These are phyloP conservation scores for Lophius piscatorius DNA, from an alignment of 2,113 vertebrate species.

Conservation along the genomic window DNA sequence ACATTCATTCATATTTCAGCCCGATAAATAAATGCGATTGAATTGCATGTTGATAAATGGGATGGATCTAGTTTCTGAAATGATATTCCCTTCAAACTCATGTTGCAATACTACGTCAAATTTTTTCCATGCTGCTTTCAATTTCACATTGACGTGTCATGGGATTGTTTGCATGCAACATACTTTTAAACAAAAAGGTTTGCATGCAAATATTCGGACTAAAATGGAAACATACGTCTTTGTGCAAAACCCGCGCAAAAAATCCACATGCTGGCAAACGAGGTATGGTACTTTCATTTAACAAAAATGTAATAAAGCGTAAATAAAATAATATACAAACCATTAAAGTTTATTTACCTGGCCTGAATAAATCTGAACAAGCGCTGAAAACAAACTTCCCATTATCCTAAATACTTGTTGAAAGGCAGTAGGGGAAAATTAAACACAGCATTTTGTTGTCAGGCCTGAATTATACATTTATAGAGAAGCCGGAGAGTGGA, in stretches of 20 bases:
- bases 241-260: no score
- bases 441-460: constrained; percentile 47
- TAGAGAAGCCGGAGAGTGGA: neutral
- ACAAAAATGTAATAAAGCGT: no score
- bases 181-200: constrained; percentile 21
- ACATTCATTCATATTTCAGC: constrained; percentile 57
- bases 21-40: constrained; percentile 50
- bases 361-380: constrained; percentile 41
- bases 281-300: no score
- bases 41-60: constrained; percentile 41
- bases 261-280: no score
- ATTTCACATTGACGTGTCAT: constrained; percentile 40
- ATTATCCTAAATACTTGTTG: constrained; percentile 32
- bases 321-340: constrained; percentile 11
- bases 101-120: constrained; percentile 40
- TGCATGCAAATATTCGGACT: no score
- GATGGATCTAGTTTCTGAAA: constrained; percentile 51
- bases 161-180: constrained; percentile 31
- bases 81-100: constrained; percentile 40
- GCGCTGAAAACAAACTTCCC: constrained; percentile 31
- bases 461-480: constrained; percentile 53
- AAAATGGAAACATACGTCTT: constrained; percentile 5
- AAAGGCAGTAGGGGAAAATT: constrained; percentile 32
- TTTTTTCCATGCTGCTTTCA: constrained; percentile 51
- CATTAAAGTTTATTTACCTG: constrained; percentile 51